A percentile compares a stretch with the other conserved stretches of the same genome.
Conservation (phyloP, 1,140 invertebrate genomes). For the Habropoda laboriosa region DNA sequence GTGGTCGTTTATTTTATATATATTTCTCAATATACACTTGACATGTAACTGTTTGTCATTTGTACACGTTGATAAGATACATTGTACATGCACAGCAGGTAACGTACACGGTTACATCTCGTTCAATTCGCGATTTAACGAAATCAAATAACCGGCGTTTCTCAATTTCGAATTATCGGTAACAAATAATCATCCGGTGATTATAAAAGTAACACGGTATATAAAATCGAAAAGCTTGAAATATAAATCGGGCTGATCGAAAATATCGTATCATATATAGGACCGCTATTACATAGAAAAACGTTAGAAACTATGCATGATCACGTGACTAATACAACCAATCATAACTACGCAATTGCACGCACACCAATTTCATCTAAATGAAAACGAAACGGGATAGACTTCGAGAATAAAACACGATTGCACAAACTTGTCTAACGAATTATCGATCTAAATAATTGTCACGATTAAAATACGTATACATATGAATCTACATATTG, state of each 20-base stretch:
- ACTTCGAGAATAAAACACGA: neutral
- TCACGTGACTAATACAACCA: neutral
- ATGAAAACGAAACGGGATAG: no score
- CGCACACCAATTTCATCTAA: neutral
- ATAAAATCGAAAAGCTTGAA: slow-evolving; percentile 9
- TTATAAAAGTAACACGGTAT: slow-evolving; percentile 36
- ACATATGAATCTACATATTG: neutral
- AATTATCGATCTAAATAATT: slow-evolving; percentile 9
- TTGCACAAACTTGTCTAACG: neutral
- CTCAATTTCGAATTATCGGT: neutral
- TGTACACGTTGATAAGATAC: slow-evolving; percentile 50
- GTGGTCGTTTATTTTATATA: slow-evolving; percentile 52
- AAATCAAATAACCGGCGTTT: neutral
- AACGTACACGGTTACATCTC: slow-evolving; percentile 19
- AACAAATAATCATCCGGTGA: neutral
- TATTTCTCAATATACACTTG: slow-evolving; percentile 50
- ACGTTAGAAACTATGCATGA: neutral
- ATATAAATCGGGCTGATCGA: neutral
- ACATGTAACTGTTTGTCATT: slow-evolving; percentile 55
- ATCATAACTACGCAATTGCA: neutral
- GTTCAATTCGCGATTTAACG: neutral
- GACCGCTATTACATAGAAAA: neutral
- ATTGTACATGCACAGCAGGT: slow-evolving; percentile 51
- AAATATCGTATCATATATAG: neutral
- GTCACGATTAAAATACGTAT: neutral